Evolutionary conservation across 2,888 invertebrate species (phyloP), one percentile per base, ranked within the genome.

Genomic region (Rhynchonema sp.): DNA sequence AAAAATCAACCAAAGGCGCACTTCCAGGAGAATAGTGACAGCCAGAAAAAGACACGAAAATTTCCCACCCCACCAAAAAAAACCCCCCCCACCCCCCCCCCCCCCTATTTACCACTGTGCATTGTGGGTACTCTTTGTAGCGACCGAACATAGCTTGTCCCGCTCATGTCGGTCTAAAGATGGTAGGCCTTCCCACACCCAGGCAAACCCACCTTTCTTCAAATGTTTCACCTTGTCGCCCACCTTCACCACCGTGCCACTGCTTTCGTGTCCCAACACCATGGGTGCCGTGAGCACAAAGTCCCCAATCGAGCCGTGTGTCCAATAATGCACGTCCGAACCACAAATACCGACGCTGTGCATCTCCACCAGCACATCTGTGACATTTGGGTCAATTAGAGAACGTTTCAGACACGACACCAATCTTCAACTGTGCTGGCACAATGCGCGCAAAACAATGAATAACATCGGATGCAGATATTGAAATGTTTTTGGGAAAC

Each of bases 271-370:
- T 0, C 94, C 94, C 72, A 94, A 84, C 30, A 92, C 80, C 90
- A 94, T 90, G 13, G 94, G 94, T 57, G 82, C 80, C 62, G 81
- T 80, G 0, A 94, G 80, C 30, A 90, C 77, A 73, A 91, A 92
- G 72, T 85, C 82, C 0, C 88, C 92, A 71, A 91, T 91, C 25
- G 80, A 74, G 17, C 92, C 94, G 64, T 82, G 77, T 46, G 82
- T 82, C 77, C 87, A 81, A 76, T 92, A 94, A 75, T 91, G 91
- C 3, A 96, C 87, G 75, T 96, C 94, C 26, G 79, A 79, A 0
- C 94, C 94, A 74, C 94, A 96, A 69, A 96, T 94, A n/a, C 94
- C 94, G 55, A 94, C 89, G 65, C 84, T 83, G 71, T 84, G 84
- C 85, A 92, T 90, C 65, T 82, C 81, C 25, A 92, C 74, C 2